Evolutionary conservation across 2,888 invertebrate species (phyloP), one percentile per base, ranked within the genome.

Genomic region (Melieria crassipennis): DNA sequence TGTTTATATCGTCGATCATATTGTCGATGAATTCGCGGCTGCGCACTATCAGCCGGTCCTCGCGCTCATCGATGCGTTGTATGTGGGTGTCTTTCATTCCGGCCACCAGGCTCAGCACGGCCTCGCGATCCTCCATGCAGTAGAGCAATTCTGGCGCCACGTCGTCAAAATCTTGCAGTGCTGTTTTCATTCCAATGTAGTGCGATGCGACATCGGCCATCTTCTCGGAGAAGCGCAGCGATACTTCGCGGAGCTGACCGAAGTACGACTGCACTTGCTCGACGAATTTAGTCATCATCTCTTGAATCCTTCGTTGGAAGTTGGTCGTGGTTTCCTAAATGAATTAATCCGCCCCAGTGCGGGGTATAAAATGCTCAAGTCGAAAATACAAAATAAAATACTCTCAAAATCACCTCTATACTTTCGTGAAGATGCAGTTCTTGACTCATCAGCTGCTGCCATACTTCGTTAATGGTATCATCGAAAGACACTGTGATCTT

Each of bases 51-150:
- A 96, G 88, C 65, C 88, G 86, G 82, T 95, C 94, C 83, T 96
- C 95, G 1, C 94, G 90, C 55, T 89, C 89, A 85, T 96, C 94
- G 72, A 96, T 93, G 74, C 91, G 90, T 69, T 91, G 89, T 82
- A 92, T 89, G 83, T 96, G 96, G 65, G 90, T 87, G 80, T 95
- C 94, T 70, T 94, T 92, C 68, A 92, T 92, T 0, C 90, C 88
- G 30, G 88, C 88, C 11, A 92, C 86, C 57, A 90, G 89, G 81
- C 90, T 90, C 46, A 86, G 86, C 43, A 93, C 84, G 5, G 89
- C 88, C 77, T 93, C 92, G 77, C 92, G 92, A 85, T 93, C 92
- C 42, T 89, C 88, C 77, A 91, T 86, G 70, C 90, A 87, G 11
- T 80, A 76, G 56, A 76, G 77, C 10, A 87, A 73, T 30, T 80